These are phyloP conservation scores for Pyralis farinalis DNA, from an alignment of 2,888 invertebrate species.

Conservation along the genomic window DNA sequence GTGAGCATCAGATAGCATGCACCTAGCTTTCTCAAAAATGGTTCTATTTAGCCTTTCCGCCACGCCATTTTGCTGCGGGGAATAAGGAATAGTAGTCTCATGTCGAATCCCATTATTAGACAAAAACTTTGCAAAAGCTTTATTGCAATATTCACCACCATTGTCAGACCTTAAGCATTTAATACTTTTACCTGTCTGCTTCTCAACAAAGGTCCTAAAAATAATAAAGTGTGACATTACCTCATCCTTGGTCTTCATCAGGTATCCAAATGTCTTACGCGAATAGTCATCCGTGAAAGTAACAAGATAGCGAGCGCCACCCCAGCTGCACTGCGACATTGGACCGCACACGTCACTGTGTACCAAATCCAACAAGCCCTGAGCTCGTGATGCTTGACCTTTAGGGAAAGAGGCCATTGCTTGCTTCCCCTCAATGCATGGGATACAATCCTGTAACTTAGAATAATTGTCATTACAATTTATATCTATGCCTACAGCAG, in stretches of 20 bases:
- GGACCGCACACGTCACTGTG: background rate
- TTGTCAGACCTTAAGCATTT: slow-evolving; percentile 11
- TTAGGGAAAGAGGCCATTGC: background rate
- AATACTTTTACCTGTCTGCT: slow-evolving; percentile 10
- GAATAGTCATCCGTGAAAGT: background rate
- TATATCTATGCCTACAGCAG: no score
- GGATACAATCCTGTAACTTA: no score
- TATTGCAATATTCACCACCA: slow-evolving; percentile 14
- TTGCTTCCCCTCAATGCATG: slow-evolving; percentile 6
- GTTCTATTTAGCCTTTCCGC: slow-evolving; percentile 24
- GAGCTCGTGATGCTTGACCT: background rate
- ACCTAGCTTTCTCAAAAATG: background rate
- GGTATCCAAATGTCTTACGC: background rate
- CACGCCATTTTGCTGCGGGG: slow-evolving; percentile 33
- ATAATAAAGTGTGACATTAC: background rate
- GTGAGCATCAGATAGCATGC: background rate
- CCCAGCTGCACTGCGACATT: background rate
- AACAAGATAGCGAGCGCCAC: background rate
- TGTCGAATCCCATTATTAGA: slow-evolving; percentile 24
- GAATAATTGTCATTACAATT: no score
- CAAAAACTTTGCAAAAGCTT: slow-evolving; percentile 12
- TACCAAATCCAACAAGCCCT: background rate
- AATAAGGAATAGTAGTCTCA: slow-evolving; percentile 25
- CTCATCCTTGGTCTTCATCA: background rate
- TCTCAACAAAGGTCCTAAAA: background rate